Evolutionary conservation across 2,113 vertebrate genomes (phyloP), one percentile per base, ranked within the genome.

Genomic region (Engraulis encrasicolus): DNA sequence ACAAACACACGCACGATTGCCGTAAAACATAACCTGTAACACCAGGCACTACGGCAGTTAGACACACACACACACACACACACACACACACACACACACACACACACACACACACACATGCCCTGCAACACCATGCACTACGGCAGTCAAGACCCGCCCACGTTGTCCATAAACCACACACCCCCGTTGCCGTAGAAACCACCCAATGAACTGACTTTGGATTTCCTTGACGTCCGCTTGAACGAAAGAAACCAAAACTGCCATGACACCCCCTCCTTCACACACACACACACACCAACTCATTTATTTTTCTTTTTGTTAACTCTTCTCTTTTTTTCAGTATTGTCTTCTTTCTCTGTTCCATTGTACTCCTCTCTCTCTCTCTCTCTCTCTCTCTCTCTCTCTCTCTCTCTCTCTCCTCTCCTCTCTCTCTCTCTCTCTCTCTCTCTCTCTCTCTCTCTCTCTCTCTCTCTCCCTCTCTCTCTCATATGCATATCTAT

Each of bases 121-220:
- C n/a, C n/a, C n/a, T n/a, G n/a, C n/a, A 97, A 97, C 95, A 97
- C 97, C 92, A 96, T 98, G 96, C 97, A 98, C 94, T 98, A 98
- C 49, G 97, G 97, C 86, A 98, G 96, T 95, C 97, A 97, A 95
- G 89, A 90, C 5, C 58, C 45, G 23, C 66, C 31, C 1, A 17
- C 78, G n/a, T n/a, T n/a, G n/a, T 54, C 87, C n/a, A 79, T 78
- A 82, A 83, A 5, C 52, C 82, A 48, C 78, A 50, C 90, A 4
- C 1, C 31, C 12, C 11, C 61, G 2, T 2, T 45, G 40, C 9
- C 40, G 40, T 31, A 34, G 31, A 74, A 90, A 87, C 89, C 91
- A 88, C 88, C 90, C 93, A 88, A 95, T 92, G 84, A 90, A 74
- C 66, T 74, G 66, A 74, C 66, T 74, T 74, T 45, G n/a, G 66